Evolutionary conservation across 2,888 invertebrate genomes (phyloP).

Genomic region (Drosophila siamana): DNA sequence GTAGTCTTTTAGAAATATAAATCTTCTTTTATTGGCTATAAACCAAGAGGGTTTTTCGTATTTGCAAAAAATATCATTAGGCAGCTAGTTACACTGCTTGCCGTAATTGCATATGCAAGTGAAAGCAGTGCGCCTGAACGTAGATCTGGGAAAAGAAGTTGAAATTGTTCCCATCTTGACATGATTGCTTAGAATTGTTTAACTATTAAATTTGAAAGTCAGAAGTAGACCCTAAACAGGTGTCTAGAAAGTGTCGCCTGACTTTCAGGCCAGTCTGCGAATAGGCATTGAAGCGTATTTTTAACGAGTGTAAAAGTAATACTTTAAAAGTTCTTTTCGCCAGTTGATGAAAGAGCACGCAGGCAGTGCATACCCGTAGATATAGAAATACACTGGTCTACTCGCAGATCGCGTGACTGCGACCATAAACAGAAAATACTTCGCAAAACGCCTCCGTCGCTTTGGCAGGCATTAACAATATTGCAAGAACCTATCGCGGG

Average conservation of each 20-base stretch:
- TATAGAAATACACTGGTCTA: neutral
- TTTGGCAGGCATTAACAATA: constrained; percentile 70
- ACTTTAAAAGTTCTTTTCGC: constrained; percentile 15
- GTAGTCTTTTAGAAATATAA: neutral
- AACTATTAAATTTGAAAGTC: too few relatives aligned
- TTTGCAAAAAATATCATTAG: neutral
- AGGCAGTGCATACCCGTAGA: constrained; percentile 50
- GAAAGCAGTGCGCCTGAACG: constrained; percentile 2
- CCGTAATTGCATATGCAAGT: neutral
- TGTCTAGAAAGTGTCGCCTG: constrained; percentile 14
- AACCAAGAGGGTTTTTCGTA: neutral
- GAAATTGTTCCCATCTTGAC: neutral
- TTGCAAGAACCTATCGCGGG: constrained; percentile 59
- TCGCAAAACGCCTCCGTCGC: constrained; percentile 82
- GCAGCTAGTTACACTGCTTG: constrained; percentile 2
- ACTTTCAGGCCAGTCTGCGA: neutral
- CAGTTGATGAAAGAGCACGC: constrained; percentile 66
- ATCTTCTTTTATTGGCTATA: neutral
- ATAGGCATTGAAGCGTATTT: constrained; percentile 31
- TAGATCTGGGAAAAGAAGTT: neutral
- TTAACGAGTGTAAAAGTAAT: constrained; percentile 34
- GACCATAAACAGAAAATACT: constrained; percentile 80
- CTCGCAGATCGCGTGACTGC: constrained; percentile 73
- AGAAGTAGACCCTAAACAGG: neutral
- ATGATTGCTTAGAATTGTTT: too few relatives aligned